These are phyloP conservation scores for Corythornis vintsioides DNA, from an alignment of 2,113 vertebrate genomes.

Conservation along the genomic window DNA sequence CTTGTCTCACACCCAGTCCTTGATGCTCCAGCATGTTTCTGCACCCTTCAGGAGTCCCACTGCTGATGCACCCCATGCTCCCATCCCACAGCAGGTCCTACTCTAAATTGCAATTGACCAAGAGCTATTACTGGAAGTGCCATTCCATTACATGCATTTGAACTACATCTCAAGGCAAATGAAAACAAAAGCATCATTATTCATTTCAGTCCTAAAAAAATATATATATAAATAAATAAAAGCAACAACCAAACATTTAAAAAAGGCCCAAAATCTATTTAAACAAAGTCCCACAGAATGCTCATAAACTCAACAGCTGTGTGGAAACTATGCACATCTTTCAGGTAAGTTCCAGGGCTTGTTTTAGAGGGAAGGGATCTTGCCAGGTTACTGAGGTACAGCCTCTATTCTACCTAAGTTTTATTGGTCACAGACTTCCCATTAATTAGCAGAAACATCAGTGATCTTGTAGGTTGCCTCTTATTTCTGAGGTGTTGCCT, in stretches of 20 bases:
- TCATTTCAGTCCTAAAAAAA: not conserved
- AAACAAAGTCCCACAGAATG: not conserved
- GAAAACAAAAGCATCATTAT: slow-evolving; percentile 9
- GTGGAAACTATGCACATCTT: not conserved
- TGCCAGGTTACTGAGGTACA: not conserved
- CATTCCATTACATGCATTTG: not conserved
- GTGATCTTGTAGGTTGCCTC: not conserved
- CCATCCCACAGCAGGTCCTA: not conserved
- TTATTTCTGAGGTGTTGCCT: not conserved
- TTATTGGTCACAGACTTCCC: slow-evolving; percentile 19
- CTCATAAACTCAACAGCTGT: not conserved
- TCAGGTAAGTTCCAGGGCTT: not conserved
- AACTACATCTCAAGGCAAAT: not conserved
- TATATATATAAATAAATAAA: not conserved
- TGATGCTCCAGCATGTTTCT: not conserved
- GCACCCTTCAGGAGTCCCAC: not conserved
- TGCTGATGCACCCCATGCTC: not conserved
- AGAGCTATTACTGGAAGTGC: not conserved
- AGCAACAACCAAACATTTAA: not conserved
- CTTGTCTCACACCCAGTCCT: not conserved
- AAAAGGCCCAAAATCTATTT: not conserved
- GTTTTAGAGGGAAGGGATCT: not conserved
- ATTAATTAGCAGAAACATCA: slow-evolving; percentile 37
- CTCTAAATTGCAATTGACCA: not conserved
- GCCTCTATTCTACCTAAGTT: not conserved